Percentiles rank a stretch among this genome's conserved stretches.
phyloP scores from a whole-genome alignment of 1,140 invertebrate species.

The Brachystomella parvula region DNA sequence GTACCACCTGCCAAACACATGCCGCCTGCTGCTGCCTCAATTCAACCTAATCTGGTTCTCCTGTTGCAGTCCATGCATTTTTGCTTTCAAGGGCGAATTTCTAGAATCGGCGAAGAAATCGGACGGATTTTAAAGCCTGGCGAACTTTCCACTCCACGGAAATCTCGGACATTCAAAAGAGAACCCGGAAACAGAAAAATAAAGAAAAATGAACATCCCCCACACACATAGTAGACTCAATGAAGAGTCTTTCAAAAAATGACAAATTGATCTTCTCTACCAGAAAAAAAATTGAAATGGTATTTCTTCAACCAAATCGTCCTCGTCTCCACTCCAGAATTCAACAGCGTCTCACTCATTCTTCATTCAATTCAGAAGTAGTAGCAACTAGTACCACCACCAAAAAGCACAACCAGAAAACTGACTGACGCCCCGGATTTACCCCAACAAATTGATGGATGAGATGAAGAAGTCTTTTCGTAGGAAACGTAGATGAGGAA shows the following conservation, averaged over 20 bases:
- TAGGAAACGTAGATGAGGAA: not conserved
- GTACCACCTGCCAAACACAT: constrained; percentile 36
- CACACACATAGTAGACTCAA: not conserved
- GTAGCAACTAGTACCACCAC: not conserved
- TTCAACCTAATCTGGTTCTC: constrained; percentile 2
- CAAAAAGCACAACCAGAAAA: not conserved
- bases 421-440: not conserved
- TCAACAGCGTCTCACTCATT: not conserved
- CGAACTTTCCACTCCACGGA: not conserved
- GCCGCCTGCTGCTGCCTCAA: constrained; percentile 16
- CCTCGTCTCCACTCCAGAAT: not conserved
- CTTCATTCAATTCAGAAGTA: not conserved
- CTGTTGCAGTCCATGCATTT: not conserved
- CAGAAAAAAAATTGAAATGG: not conserved
- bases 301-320: too few species aligned
- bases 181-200: too few species aligned
- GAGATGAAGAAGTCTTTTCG: not conserved
- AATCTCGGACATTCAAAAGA: too few species aligned
- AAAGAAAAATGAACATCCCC: not conserved
- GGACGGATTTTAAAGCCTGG: not conserved
- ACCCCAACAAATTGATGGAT: too few species aligned
- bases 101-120: not conserved
- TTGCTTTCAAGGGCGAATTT: not conserved
- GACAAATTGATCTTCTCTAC: constrained; percentile 20
- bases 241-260: not conserved